Evolutionary conservation across 2,888 invertebrate genomes (phyloP).

Genomic region (Pemphredon lugubris): DNA sequence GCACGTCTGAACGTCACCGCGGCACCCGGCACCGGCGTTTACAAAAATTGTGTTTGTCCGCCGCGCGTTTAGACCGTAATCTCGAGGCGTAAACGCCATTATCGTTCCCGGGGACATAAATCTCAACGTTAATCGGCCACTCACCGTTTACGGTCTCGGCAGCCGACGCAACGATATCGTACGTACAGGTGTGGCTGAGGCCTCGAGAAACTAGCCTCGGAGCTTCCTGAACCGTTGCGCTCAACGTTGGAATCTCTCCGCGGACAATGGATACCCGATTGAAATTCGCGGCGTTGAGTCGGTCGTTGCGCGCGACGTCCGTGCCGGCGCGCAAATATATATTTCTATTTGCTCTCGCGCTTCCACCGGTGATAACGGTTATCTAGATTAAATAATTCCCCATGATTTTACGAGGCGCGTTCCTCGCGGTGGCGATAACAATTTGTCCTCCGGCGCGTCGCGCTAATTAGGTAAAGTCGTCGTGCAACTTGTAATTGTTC

Average conservation of each 20-base stretch:
- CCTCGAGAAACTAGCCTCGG: background rate
- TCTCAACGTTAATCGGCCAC: background rate
- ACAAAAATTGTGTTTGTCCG: too few species aligned
- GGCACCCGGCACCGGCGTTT: too few species aligned
- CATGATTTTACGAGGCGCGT: slow-evolving; percentile 8
- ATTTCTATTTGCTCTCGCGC: slow-evolving; percentile 6
- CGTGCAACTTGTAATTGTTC: background rate
- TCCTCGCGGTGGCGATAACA: slow-evolving; percentile 17
- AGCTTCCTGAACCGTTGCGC: background rate
- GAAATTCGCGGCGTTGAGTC: too few species aligned
- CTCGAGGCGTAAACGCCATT: too few species aligned
- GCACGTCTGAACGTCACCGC: too few species aligned
- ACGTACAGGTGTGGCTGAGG: background rate
- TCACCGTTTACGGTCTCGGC: background rate
- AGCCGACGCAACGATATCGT: slow-evolving; percentile 6
- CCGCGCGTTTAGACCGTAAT: too few species aligned
- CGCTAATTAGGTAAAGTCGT: slow-evolving; percentile 19
- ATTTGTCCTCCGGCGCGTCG: slow-evolving; percentile 18
- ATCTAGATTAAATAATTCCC: slow-evolving; percentile 45
- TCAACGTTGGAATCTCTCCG: too few species aligned
- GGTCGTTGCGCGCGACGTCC: background rate
- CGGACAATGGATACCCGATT: slow-evolving; percentile 3
- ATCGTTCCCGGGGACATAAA: slow-evolving; percentile 2
- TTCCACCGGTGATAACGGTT: slow-evolving; percentile 19
- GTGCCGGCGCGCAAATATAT: background rate